Percentiles rank a stretch among this genome's conserved stretches.
These are phyloP conservation scores for Euleptes europaea DNA, from an alignment of 2,113 vertebrate species.

Conservation along the genomic window DNA sequence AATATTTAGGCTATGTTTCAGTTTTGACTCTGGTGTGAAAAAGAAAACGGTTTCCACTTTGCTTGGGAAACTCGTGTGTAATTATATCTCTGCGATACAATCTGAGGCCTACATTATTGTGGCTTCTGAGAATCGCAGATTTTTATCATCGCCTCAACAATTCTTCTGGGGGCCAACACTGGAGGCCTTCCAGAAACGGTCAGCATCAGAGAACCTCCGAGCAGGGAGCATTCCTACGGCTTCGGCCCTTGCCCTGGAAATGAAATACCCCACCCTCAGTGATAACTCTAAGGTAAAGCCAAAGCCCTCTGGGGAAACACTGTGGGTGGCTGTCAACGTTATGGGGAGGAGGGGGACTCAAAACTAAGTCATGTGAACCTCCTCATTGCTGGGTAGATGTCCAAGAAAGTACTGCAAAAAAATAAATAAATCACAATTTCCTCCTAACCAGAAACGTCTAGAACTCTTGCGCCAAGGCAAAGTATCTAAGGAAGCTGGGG, in stretches of 20 bases:
- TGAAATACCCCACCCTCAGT: neutral
- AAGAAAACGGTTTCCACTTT: neutral
- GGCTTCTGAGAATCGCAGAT: neutral
- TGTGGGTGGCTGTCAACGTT: neutral
- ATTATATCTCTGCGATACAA: neutral
- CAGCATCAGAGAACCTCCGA: neutral
- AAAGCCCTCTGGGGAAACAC: neutral
- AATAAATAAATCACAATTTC: no score
- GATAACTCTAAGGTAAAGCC: neutral
- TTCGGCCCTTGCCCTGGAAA: neutral
- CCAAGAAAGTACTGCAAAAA: no score
- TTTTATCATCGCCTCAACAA: neutral
- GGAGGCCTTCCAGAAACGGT: neutral
- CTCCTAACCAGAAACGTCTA: no score
- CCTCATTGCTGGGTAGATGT: no score
- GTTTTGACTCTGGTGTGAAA: conserved; percentile 8
- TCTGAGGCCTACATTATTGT: neutral
- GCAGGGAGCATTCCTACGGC: neutral
- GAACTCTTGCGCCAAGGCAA: no score
- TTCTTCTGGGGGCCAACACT: neutral
- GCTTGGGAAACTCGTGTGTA: neutral
- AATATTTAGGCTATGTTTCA: conserved; percentile 13
- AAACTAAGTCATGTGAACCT: no score
- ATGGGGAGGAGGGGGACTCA: neutral
- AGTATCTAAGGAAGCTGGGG: no score